These are phyloP conservation scores for Myotis brandtii DNA, from an alignment of 2,113 vertebrate species.

Conservation along the genomic window DNA sequence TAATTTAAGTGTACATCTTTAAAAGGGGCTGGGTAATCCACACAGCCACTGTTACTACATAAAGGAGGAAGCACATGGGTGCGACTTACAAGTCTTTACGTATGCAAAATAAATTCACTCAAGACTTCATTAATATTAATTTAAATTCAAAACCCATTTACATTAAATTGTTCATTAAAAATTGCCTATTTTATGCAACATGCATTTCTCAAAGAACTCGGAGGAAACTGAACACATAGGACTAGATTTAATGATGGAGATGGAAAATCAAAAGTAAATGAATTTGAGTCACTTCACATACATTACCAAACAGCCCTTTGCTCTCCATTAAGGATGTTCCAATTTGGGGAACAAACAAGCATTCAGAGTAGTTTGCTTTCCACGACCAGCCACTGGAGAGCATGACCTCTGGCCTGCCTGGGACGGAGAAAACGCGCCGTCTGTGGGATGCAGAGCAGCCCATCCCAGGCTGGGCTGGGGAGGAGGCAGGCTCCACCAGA, in stretches of 20 bases:
- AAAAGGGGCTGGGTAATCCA: conserved; percentile 84
- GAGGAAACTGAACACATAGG: conserved; percentile 85
- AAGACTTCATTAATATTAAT: conserved; percentile 93
- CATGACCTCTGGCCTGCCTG: conserved; percentile 66
- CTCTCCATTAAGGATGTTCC: background rate
- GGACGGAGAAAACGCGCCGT: background rate
- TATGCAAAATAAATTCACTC: conserved; percentile 94
- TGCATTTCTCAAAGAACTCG: conserved; percentile 89
- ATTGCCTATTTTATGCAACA: conserved; percentile 92
- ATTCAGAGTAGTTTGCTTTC: background rate
- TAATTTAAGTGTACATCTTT: conserved; percentile 75
- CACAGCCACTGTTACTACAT: conserved; percentile 85
- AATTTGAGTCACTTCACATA: conserved; percentile 80
- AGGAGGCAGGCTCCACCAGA: background rate
- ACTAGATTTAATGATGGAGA: conserved; percentile 85
- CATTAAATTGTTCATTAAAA: conserved; percentile 93
- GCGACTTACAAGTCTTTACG: conserved; percentile 89
- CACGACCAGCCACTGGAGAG: background rate
- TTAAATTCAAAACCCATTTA: conserved; percentile 93
- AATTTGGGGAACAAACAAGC: conserved; percentile 64
- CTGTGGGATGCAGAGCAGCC: background rate
- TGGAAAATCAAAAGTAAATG: conserved; percentile 84
- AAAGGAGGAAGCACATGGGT: conserved; percentile 87
- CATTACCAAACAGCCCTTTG: conserved; percentile 67
- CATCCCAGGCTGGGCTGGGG: accelerated